Conservation (phyloP, 2,113 vertebrate genomes). For the Sceloporus tristichus region DNA sequence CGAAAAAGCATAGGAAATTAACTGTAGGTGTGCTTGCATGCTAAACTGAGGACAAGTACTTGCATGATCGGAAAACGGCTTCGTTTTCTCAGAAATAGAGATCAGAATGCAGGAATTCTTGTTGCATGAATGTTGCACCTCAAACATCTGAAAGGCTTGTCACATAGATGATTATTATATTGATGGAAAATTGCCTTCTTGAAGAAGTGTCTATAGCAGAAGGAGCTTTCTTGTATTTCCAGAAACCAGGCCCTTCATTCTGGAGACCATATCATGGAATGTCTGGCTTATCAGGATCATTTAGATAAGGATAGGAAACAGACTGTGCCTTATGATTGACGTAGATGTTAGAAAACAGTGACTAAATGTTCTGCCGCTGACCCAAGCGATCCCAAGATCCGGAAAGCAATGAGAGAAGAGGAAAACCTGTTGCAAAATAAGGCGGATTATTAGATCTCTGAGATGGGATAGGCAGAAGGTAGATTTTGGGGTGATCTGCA, state of each 20-base stretch:
- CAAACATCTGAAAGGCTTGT: slow-evolving; percentile 3
- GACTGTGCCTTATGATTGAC: not conserved
- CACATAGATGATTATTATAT: not conserved
- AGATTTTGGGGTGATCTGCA: not conserved
- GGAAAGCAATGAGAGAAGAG: not conserved
- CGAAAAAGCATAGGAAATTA: not conserved
- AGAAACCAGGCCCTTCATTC: too few relatives aligned
- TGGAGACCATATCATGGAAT: too few relatives aligned
- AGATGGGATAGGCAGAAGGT: not conserved
- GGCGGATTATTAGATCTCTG: not conserved
- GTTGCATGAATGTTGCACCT: not conserved
- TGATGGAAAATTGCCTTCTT: not conserved
- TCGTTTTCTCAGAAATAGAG: not conserved
- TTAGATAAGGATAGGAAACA: slow-evolving; percentile 1
- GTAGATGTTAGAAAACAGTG: not conserved
- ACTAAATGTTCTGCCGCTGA: not conserved
- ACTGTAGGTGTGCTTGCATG: too few relatives aligned
- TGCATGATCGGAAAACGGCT: not conserved
- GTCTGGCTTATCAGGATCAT: not conserved
- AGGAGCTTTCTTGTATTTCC: not conserved
- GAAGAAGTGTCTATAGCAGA: not conserved
- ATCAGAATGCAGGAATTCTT: not conserved
- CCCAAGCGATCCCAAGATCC: not conserved
- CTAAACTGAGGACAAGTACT: not conserved
- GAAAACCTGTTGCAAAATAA: not conserved